These are phyloP conservation scores for Conus betulinus DNA, from an alignment of 1,140 invertebrate species.

Conservation along the genomic window DNA sequence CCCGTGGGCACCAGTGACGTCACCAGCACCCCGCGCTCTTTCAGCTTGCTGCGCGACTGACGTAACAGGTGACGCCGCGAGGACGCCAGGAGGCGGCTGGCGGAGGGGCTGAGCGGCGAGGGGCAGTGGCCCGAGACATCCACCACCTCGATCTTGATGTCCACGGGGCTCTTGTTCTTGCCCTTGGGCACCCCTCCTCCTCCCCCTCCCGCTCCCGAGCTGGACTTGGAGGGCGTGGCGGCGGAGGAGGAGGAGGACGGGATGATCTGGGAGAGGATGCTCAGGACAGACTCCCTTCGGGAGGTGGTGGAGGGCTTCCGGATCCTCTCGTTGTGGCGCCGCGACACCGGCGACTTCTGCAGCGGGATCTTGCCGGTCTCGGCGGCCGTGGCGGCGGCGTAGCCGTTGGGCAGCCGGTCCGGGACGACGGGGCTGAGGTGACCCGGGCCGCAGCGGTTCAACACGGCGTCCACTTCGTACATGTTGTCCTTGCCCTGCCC, in stretches of 20 bases:
- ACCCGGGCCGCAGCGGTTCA: constrained; percentile 33
- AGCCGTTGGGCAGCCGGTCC: constrained; percentile 22
- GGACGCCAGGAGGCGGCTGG: constrained; percentile 23
- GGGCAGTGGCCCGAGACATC: constrained; percentile 22
- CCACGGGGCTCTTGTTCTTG: constrained; percentile 19
- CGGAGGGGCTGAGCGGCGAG: constrained; percentile 32
- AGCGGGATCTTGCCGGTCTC: constrained; percentile 35
- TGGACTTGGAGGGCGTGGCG: neutral
- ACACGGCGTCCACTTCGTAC: constrained; percentile 12
- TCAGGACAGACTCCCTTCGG: neutral
- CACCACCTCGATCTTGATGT: constrained; percentile 35
- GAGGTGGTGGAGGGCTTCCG: constrained; percentile 10
- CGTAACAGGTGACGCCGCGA: constrained; percentile 30
- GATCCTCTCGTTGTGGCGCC: neutral
- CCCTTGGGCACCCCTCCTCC: neutral
- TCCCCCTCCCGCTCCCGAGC: neutral
- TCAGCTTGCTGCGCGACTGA: constrained; percentile 38
- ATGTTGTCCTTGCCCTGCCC: neutral
- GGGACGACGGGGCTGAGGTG: constrained; percentile 26
- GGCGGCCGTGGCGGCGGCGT: constrained; percentile 29
- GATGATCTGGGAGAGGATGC: neutral
- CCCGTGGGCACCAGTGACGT: constrained; percentile 15
- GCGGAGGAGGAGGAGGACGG: neutral
- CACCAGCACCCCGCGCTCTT: constrained; percentile 28
- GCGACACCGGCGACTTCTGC: constrained; percentile 30